Conservation (phyloP, 2,888 invertebrate species). For the Drosophila suboccidentalis region DNA sequence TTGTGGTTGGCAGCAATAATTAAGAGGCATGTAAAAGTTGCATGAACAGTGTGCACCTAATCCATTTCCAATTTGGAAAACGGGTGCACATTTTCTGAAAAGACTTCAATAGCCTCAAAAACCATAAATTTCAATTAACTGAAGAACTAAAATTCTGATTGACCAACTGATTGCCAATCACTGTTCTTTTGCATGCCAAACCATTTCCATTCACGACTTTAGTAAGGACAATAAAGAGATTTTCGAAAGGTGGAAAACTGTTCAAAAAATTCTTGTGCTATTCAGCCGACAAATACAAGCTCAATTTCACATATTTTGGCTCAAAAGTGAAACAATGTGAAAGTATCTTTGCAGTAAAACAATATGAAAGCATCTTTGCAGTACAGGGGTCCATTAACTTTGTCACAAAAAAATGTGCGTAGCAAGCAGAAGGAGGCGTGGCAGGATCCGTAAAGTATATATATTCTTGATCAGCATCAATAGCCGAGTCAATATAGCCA, state of each 20-base stretch:
- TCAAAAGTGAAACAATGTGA: neutral
- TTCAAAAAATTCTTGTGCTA: neutral
- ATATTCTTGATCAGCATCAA: too few species aligned
- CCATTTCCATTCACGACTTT: neutral
- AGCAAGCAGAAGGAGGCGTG: too few species aligned
- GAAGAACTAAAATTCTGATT: neutral
- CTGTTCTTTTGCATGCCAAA: neutral
- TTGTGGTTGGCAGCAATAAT: constrained; percentile 39
- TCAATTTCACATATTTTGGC: neutral
- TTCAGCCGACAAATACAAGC: neutral
- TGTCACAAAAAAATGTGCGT: too few species aligned
- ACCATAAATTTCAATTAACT: neutral
- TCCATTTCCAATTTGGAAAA: neutral
- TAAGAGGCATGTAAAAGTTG: constrained; percentile 36
- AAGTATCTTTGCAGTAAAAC: too few species aligned
- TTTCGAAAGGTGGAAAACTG: neutral
- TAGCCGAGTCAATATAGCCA: too few species aligned
- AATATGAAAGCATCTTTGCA: too few species aligned
- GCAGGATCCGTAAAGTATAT: too few species aligned
- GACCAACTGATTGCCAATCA: neutral
- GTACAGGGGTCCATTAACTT: too few species aligned
- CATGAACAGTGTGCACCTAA: constrained; percentile 7
- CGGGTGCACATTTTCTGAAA: neutral
- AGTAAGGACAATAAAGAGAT: neutral
- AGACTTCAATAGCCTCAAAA: neutral